Percentiles rank a stretch among this genome's conserved stretches.
Evolutionary conservation across 2,113 vertebrate species (phyloP).

Genomic region (Plestiodon gilberti): DNA sequence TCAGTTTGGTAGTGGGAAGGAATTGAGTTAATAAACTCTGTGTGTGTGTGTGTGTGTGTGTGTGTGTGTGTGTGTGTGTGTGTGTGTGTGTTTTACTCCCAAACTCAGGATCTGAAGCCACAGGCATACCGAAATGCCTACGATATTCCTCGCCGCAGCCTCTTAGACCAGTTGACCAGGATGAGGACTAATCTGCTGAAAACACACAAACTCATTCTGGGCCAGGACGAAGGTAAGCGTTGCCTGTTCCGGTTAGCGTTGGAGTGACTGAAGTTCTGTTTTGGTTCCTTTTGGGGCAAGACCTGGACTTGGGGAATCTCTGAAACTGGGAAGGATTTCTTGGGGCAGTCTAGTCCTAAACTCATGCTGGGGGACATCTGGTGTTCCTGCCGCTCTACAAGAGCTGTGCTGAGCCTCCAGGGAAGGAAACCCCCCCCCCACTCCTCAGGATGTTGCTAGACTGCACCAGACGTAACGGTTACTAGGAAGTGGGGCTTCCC

Average conservation of each 20-base stretch:
- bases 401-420: too few relatives aligned
- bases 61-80: too few relatives aligned
- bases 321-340: not conserved
- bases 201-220: slow-evolving; percentile 78
- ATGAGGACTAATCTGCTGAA: slow-evolving; percentile 85
- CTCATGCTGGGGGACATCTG: not conserved
- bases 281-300: not conserved
- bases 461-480: too few relatives aligned
- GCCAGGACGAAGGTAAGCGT: slow-evolving; percentile 82
- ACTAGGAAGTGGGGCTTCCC: too few relatives aligned
- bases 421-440: too few relatives aligned
- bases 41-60: too few relatives aligned
- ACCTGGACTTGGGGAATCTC: not conserved
- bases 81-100: slow-evolving; percentile 38
- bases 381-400: too few relatives aligned
- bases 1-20: not conserved
- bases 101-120: slow-evolving; percentile 81
- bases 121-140: slow-evolving; percentile 83
- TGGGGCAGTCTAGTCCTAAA: not conserved
- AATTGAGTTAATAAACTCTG: slow-evolving; percentile 40
- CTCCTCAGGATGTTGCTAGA: too few relatives aligned
- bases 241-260: not conserved
- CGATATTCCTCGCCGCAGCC: slow-evolving; percentile 82
- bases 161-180: slow-evolving; percentile 83
- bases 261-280: not conserved